phyloP scores from a whole-genome alignment of 1,140 invertebrate genomes.

The Phocides pigmalion region DNA sequence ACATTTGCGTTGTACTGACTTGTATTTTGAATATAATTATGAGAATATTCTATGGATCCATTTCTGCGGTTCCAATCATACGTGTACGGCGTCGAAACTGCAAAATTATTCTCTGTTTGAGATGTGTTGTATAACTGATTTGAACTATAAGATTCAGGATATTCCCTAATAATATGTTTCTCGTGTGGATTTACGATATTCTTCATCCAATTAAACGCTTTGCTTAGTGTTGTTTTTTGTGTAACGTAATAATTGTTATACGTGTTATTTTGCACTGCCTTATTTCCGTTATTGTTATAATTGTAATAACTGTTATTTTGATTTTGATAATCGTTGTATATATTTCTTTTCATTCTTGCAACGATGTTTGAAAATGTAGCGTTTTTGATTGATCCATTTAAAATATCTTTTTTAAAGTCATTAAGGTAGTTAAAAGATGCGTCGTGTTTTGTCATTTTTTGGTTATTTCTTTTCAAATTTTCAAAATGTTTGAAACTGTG shows the following conservation, averaged over 20 bases:
- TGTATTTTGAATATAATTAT: background rate
- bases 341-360: constrained; percentile 29
- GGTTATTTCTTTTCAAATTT: background rate
- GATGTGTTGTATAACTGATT: background rate
- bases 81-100: background rate
- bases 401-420: background rate
- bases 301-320: background rate
- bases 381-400: background rate
- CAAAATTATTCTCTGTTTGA: background rate
- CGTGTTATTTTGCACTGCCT: background rate
- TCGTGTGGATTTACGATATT: constrained; percentile 2
- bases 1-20: background rate
- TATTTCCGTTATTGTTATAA: constrained; percentile 9
- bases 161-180: constrained; percentile 10
- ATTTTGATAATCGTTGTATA: background rate
- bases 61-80: background rate
- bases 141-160: background rate
- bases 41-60: background rate
- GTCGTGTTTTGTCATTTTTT: no score
- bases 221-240: constrained; percentile 3
- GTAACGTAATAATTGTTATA: constrained; percentile 14
- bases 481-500: background rate
- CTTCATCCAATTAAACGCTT: constrained; percentile 8
- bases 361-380: constrained; percentile 5
- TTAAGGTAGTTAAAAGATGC: no score